A percentile compares a stretch with the other conserved stretches of the same genome.
Conservation (phyloP, 2,888 invertebrate genomes). For the Tenthredo notha region DNA sequence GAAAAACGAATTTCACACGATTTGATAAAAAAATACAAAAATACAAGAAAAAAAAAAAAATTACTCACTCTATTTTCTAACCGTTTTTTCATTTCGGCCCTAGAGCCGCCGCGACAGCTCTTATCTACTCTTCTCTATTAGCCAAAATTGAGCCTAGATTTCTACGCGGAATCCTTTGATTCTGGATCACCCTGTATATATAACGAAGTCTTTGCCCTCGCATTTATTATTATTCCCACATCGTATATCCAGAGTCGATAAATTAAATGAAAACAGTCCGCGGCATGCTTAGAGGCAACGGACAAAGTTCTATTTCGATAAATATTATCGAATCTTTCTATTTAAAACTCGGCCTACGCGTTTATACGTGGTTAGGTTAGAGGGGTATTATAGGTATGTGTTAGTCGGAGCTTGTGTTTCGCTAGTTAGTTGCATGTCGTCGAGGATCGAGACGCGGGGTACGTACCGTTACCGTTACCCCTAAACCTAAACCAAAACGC, state of each 20-base stretch:
- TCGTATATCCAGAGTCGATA: neutral
- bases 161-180: too few species aligned
- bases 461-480: neutral
- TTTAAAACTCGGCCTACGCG: constrained; percentile 27
- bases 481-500: neutral
- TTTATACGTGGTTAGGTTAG: neutral
- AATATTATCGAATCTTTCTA: constrained; percentile 10
- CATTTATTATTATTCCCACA: too few species aligned
- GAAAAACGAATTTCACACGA: neutral
- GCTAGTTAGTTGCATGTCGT: neutral
- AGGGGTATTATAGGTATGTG: neutral
- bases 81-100: too few species aligned
- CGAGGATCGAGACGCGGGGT: neutral
- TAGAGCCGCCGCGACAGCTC: too few species aligned
- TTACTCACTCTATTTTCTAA: neutral
- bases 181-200: too few species aligned
- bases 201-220: too few species aligned
- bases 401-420: neutral
- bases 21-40: neutral
- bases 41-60: neutral
- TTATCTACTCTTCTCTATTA: too few species aligned
- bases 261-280: neutral
- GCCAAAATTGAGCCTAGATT: too few species aligned
- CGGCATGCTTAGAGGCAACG: neutral
- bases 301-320: constrained; percentile 1